Base-by-base conservation (phyloP, 2,113 vertebrate genomes). In the Numida meleagris region DNA sequence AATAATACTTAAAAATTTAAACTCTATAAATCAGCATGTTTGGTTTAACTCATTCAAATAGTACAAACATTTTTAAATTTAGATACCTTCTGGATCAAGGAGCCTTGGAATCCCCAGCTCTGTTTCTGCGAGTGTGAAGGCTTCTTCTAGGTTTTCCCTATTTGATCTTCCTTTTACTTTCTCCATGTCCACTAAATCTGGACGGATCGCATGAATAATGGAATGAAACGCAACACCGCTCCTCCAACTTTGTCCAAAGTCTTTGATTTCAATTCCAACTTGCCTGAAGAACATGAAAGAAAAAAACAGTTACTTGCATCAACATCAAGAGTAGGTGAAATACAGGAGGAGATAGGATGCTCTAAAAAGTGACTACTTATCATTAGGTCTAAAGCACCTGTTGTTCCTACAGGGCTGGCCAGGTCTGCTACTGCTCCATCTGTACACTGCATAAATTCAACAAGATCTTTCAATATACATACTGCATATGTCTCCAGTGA, bases 211-310 rank as follows among this genome's bases (percentile, higher is more conserved):
- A 50, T 98, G 98, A 96, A 99, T 99, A 57, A 99, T 87, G 0
- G 98, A 99, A 82, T 99, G 99, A 97, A 99, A 99, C 38, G 99
- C 99, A 74, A 99, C 88, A 31, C 99, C 99, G 19, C 97, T 99
- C 59, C 99, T 98, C 99, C 99, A 99, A 25, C 99, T 99, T 61
- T 97, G 96, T 33, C 99, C 99, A 71, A 99, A 99, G 96, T 99
- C 99, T 92, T 98, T 99, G 55, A 99, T 98, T 91, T 99, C 99
- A 71, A 99, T 97, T 62, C 99, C 99, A 51, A 96, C 77, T 77
- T 98, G 98, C 96, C 99, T 99, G 83, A 63, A 94, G 5, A 83
- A 76, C 31, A 90, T 5, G 19, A 91, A 91, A 68, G 71, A 20
- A 48, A 61, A 61, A 74, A n/a, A 58, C 21, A 53, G 19, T 84